Base-by-base conservation (phyloP, 2,888 invertebrate genomes). In the Calameuta filiformis region DNA sequence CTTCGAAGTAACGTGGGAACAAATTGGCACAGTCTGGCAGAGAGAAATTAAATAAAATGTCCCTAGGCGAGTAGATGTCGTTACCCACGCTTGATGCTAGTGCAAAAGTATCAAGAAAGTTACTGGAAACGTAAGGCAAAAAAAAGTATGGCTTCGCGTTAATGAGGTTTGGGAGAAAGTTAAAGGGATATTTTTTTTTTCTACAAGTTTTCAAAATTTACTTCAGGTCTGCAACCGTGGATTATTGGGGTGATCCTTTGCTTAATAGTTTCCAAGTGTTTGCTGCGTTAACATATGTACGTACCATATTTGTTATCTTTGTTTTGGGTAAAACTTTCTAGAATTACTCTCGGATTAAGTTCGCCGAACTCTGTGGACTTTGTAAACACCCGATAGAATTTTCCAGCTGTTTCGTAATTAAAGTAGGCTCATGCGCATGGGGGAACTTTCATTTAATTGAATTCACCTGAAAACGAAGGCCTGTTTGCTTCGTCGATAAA, bases 221-320 rank as follows among this genome's bases (percentile, higher is more conserved):
- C 1, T 4, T 56, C 0, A 23, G 9, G 1, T 4, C 15, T 23
- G 6, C 0, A 1, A 23, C 23, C 9, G 6, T 6, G 23, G 0
- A 1, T 56, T 9, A 15, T 23, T 23, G 1, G 0, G 40, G 9
- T 6, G 23, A 56, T 4, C 40, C 15, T 4, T 40, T 15, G 40
- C 15, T 4, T 4, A 4, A 15, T 15, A 15, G 12, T 15, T 40
- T 40, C 15, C 12, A 40, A 40, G 40, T 6, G 4, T 15, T 15
- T 1, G 15, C 15, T 15, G 6, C 4, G 15, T 9, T 56, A 23
- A 56, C 15, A 6, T 9, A 56, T 23, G 23, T 23, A 56, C 23
- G 1, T 56, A 56, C 9, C 23, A 1, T 56, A 1, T 23, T 1
- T 56, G 23, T 56, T 40, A 40, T 15, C 4, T 4, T 4, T 40